Evolutionary conservation across 1,140 invertebrate species (phyloP).

Genomic region (Cryptotermes secundus): DNA sequence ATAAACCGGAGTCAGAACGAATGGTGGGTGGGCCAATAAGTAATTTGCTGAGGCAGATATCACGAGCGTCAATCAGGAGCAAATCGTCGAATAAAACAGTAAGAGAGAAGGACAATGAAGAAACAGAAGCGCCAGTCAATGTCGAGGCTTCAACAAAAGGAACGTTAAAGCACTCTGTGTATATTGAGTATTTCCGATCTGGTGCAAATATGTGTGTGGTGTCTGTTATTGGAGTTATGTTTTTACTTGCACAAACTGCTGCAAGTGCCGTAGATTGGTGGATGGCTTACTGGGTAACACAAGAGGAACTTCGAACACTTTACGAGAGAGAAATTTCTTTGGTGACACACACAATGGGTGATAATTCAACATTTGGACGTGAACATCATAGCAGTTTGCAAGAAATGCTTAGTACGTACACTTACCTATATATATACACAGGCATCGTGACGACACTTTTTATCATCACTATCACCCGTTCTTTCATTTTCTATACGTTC

Average conservation of each 20-base stretch:
- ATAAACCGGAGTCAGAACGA: constrained; percentile 56
- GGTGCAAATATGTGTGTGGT: constrained; percentile 64
- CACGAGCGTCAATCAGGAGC: background rate
- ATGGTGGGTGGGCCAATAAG: constrained; percentile 47
- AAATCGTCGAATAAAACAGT: constrained; percentile 40
- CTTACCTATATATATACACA: constrained; percentile 54
- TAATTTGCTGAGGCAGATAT: constrained; percentile 2
- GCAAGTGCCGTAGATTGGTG: constrained; percentile 77
- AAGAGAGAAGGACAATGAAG: constrained; percentile 44
- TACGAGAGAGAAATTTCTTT: background rate
- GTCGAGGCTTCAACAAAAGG: background rate
- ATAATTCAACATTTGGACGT: background rate
- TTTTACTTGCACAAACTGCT: constrained; percentile 65
- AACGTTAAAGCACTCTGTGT: constrained; percentile 46
- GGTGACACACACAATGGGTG: background rate
- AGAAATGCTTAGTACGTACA: constrained; percentile 36
- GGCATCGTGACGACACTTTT: constrained; percentile 52
- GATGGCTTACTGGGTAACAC: constrained; percentile 66
- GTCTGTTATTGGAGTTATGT: constrained; percentile 55
- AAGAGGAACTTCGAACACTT: constrained; percentile 12
- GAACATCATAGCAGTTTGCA: background rate
- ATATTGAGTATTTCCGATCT: constrained; percentile 64
- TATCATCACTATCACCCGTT: constrained; percentile 50
- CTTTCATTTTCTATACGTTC: constrained; percentile 62
- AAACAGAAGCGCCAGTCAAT: constrained; percentile 38